These are phyloP conservation scores for Pachymerium ferrugineum DNA, from an alignment of 2,888 invertebrate species.

Conservation along the genomic window DNA sequence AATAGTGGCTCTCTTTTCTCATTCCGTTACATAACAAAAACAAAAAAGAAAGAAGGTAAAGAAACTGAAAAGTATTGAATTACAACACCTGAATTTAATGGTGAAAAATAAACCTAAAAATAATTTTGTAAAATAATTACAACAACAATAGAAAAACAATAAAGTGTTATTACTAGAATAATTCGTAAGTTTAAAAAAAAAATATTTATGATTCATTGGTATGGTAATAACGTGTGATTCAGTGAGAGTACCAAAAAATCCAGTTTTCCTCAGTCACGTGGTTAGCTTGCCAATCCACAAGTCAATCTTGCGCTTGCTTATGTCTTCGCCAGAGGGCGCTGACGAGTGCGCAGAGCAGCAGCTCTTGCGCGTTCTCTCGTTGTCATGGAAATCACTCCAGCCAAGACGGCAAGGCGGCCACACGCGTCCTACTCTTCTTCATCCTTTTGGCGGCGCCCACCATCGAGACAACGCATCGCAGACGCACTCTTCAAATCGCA, in stretches of 20 bases:
- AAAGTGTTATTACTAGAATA: no score
- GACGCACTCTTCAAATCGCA: not conserved
- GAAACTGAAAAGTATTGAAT: not conserved
- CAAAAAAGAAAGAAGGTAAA: not conserved
- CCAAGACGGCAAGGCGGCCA: not conserved
- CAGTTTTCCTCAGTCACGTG: not conserved
- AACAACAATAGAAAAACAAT: no score
- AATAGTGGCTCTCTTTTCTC: not conserved
- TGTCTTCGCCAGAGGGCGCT: not conserved
- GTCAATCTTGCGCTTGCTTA: not conserved
- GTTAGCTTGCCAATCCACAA: not conserved
- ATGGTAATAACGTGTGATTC: not conserved
- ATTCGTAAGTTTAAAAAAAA: no score
- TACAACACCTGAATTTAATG: not conserved
- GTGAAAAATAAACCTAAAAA: no score
- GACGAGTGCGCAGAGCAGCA: not conserved
- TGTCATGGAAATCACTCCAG: constrained; percentile 4
- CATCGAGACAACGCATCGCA: not conserved
- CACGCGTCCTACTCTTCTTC: not conserved
- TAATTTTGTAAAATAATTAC: no score
- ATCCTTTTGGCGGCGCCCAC: not conserved
- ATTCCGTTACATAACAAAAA: not conserved
- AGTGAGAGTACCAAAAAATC: not conserved
- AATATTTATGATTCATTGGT: no score
- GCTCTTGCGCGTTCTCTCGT: not conserved